These are phyloP conservation scores for Phacellophora camtschatica DNA, from an alignment of 30 jellyfish, hydroid and myxozoan genomes.

Conservation along the genomic window DNA sequence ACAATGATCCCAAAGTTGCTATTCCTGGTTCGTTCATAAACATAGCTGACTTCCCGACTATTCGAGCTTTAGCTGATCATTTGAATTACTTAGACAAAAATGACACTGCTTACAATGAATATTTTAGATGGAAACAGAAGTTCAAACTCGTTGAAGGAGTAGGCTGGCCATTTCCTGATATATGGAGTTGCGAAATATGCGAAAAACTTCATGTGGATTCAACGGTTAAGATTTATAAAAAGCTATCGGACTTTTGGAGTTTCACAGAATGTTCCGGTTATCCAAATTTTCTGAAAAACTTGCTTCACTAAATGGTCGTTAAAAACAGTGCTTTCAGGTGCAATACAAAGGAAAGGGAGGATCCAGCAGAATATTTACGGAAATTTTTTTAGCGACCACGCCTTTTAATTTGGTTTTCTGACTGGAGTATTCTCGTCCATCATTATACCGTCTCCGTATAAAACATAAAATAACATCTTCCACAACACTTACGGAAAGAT, in stretches of 20 bases:
- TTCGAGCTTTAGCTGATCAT: constrained; percentile 44
- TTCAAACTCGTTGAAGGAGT: constrained; percentile 2
- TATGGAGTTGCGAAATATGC: constrained; percentile 45
- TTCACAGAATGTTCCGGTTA: constrained; percentile 15
- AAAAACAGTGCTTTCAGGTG: too few relatives aligned
- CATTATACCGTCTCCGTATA: too few relatives aligned
- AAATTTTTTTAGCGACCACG: too few relatives aligned
- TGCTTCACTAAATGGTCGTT: too few relatives aligned
- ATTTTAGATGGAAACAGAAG: constrained; percentile 47
- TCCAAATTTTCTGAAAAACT: too few relatives aligned
- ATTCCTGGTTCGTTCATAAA: constrained; percentile 69
- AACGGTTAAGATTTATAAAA: not conserved
- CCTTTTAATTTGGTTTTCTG: too few relatives aligned
- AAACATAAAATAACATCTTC: too few relatives aligned
- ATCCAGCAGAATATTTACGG: too few relatives aligned
- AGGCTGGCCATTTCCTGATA: constrained; percentile 59
- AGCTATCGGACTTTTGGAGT: constrained; percentile 43
- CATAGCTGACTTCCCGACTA: constrained; percentile 36
- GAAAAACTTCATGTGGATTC: constrained; percentile 13
- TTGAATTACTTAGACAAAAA: constrained; percentile 46
- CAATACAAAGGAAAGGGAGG: too few relatives aligned
- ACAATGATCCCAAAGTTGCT: constrained; percentile 57
- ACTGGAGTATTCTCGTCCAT: too few relatives aligned
- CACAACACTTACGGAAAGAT: too few relatives aligned
- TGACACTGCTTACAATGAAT: constrained; percentile 67